Base-by-base conservation (phyloP, 2,797 vertebrate species). In the Esox masquinongy region DNA sequence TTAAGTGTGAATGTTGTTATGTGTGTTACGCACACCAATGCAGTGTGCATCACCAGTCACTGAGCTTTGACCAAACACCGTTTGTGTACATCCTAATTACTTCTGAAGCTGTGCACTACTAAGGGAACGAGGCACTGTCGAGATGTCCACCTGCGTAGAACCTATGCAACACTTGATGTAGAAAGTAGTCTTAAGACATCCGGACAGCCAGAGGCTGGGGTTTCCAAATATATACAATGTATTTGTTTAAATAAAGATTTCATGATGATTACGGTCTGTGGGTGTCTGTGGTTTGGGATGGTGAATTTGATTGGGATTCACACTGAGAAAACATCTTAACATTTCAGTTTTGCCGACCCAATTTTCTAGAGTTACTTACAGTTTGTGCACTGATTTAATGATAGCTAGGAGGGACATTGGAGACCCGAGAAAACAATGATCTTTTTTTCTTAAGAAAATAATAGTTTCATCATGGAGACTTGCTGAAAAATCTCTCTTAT, bases 151-250 rank as follows among this genome's bases (percentile, higher is more conserved):
- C 84, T 84, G 84, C 85, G 78, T 88, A 88, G 85, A 81, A 90
- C 80, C 94, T 94, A 93, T 95, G 94, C 93, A 95, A 93, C 82
- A 77, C 80, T 78, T 81, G 59, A 80, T 80, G 80, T 83, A 69
- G 72, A 73, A 59, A 51, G 70, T 74, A 12, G 71, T 77, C 77
- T 74, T 64, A 74, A 72, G 56, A 36, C 71, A 64, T n/a, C 68
- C 61, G 34, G 43, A 36, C 63, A 53, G 77, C 43, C 26, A 29
- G 70, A 63, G 12, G 5, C 5, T 31, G 49, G 70, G 12, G 36
- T 64, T 19, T 68, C n/a, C 70, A 75, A 67, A 69, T 79, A 36
- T 78, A 69, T 78, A 59, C 9, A 3, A 24, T 59, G 76, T 80
- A 63, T 70, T 77, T 77, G 72, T 85, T 85, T 83, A 74, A 87